Percentiles rank a stretch among this genome's conserved stretches.
Evolutionary conservation across 35 echinoderm and acorn worm species (phyloP).

Genomic region (Lytechinus variegatus): DNA sequence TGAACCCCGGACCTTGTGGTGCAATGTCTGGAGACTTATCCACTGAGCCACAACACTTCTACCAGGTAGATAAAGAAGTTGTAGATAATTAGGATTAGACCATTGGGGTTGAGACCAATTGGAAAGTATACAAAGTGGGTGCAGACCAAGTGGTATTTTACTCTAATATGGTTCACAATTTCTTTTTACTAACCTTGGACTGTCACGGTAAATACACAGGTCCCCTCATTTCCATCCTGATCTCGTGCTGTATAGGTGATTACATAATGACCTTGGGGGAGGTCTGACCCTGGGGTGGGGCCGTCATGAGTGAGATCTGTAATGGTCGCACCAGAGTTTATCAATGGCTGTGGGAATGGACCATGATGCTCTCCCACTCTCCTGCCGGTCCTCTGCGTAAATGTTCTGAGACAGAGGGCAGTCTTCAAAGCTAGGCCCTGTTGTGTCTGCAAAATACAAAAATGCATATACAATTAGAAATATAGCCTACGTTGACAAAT

Average conservation of each 20-base stretch:
- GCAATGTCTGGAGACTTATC: too few relatives aligned
- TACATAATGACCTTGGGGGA: slow-evolving; percentile 43
- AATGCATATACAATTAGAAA: background rate
- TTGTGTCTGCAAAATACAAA: slow-evolving; percentile 41
- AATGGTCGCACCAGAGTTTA: slow-evolving; percentile 22
- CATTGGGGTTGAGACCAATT: too few relatives aligned
- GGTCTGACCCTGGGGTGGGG: background rate
- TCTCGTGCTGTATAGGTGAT: slow-evolving; percentile 50
- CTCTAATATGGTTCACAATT: too few relatives aligned
- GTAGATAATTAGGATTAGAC: too few relatives aligned
- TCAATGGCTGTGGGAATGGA: slow-evolving; percentile 45
- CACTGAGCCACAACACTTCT: too few relatives aligned
- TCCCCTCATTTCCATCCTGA: slow-evolving; percentile 17
- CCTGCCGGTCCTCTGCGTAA: slow-evolving; percentile 41
- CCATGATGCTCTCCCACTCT: slow-evolving; percentile 29
- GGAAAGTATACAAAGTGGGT: too few relatives aligned
- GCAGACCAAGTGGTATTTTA: too few relatives aligned
- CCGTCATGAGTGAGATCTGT: slow-evolving; percentile 18
- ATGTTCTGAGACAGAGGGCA: slow-evolving; percentile 38
- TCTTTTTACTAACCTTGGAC: slow-evolving; percentile 36
- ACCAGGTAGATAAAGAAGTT: too few relatives aligned
- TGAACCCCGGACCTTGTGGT: too few relatives aligned
- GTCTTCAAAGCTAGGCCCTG: slow-evolving; percentile 10
- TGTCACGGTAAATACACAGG: slow-evolving; percentile 54
- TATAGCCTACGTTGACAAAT: too few relatives aligned